Conservation (phyloP, 2,888 invertebrate genomes). For the Eugnorisma glareosa region DNA sequence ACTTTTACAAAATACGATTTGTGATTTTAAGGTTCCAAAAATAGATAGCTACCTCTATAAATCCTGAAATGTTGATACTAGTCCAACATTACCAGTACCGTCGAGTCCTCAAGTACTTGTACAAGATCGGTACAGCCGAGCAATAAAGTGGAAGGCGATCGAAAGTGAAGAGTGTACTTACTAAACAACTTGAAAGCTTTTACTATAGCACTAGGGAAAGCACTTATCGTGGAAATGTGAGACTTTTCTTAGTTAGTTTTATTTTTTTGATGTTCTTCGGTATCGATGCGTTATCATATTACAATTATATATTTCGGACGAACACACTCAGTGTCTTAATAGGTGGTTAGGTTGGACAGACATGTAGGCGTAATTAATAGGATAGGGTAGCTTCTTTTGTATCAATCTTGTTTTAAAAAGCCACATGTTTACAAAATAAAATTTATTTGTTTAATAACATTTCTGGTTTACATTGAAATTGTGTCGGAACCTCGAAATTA, state of each 20-base stretch:
- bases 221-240: constrained; percentile 45
- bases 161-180: constrained; percentile 73
- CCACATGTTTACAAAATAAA: neutral
- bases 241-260: constrained; percentile 35
- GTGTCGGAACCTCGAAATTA: neutral
- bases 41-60: neutral
- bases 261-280: constrained; percentile 7
- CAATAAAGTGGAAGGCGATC: constrained; percentile 61
- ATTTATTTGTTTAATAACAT: neutral
- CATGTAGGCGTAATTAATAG: neutral
- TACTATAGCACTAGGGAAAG: constrained; percentile 48
- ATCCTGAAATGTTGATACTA: constrained; percentile 32
- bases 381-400: neutral
- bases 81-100: constrained; percentile 24
- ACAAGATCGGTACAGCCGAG: constrained; percentile 51
- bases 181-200: constrained; percentile 69
- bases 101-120: constrained; percentile 38
- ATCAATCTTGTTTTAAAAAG: neutral
- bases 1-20: neutral
- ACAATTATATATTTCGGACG: too few relatives aligned
- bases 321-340: too few relatives aligned
- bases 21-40: neutral
- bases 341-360: neutral
- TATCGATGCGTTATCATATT: too few relatives aligned
- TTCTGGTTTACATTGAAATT: neutral